Conservation (phyloP, 2,113 vertebrate species). For the Phalacrocorax pelagicus region DNA sequence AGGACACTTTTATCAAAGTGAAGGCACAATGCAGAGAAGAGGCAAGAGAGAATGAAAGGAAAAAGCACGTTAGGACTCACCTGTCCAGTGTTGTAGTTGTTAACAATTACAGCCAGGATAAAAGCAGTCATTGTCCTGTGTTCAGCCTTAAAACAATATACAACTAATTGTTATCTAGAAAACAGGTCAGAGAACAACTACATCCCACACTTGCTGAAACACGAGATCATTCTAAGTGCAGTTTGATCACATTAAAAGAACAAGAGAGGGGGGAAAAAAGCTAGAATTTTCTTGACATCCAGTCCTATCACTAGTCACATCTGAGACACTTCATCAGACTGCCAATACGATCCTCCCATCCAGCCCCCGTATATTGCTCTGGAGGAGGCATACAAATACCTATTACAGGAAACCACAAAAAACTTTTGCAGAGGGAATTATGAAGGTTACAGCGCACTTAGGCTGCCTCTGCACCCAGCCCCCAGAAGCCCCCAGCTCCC, state of each 20-base stretch:
- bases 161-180: neutral
- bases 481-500: neutral
- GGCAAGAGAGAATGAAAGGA: neutral
- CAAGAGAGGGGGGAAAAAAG: too few species aligned
- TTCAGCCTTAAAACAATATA: slow-evolving; percentile 83
- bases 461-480: neutral
- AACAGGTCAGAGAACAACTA: neutral
- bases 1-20: neutral
- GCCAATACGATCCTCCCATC: accelerated
- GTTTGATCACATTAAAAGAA: neutral
- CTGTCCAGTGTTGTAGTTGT: slow-evolving; percentile 96
- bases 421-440: neutral
- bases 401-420: neutral
- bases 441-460: neutral
- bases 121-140: slow-evolving; percentile 98
- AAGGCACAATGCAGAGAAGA: neutral
- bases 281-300: neutral
- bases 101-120: slow-evolving; percentile 96
- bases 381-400: neutral
- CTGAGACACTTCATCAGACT: neutral
- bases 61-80: slow-evolving; percentile 61
- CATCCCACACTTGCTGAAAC: neutral
- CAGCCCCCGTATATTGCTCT: neutral
- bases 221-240: accelerated
- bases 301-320: neutral